Conservation (phyloP, 2,888 invertebrate species). For the Pachycephus smyrnensis region DNA sequence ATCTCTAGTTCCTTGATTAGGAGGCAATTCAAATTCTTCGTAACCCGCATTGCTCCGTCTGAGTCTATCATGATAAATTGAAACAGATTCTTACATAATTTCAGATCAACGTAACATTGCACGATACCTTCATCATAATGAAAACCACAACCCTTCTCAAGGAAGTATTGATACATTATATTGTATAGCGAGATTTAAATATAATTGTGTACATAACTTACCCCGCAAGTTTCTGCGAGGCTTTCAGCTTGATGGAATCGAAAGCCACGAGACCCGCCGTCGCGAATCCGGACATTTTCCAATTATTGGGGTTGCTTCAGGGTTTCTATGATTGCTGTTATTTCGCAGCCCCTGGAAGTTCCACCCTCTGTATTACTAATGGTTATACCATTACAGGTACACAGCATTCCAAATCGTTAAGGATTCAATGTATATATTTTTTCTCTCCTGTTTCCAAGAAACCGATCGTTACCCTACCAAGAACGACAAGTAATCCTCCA, state of each 20-base stretch:
- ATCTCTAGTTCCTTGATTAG: constrained; percentile 61
- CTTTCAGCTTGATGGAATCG: constrained; percentile 59
- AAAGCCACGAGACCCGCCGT: constrained; percentile 64
- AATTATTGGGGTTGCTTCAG: constrained; percentile 66
- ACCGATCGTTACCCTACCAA: background rate
- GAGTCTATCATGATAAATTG: constrained; percentile 21
- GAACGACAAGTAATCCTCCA: background rate
- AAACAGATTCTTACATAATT: background rate
- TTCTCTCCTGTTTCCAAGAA: background rate
- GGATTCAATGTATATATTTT: background rate
- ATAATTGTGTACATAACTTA: constrained; percentile 32
- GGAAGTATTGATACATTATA: background rate
- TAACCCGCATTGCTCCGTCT: constrained; percentile 57
- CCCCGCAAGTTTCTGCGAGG: constrained; percentile 58
- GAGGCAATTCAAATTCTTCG: constrained; percentile 69
- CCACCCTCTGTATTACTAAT: background rate
- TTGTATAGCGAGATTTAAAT: background rate
- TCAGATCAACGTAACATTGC: background rate
- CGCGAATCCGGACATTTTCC: constrained; percentile 65
- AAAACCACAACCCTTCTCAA: background rate
- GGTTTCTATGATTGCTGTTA: constrained; percentile 49
- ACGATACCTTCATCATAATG: background rate
- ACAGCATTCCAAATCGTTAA: background rate
- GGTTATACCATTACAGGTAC: background rate
- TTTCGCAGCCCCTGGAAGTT: constrained; percentile 59